Evolutionary conservation across 2,888 invertebrate genomes (phyloP), one percentile per base, ranked within the genome.

Genomic region (Spodoptera picta): DNA sequence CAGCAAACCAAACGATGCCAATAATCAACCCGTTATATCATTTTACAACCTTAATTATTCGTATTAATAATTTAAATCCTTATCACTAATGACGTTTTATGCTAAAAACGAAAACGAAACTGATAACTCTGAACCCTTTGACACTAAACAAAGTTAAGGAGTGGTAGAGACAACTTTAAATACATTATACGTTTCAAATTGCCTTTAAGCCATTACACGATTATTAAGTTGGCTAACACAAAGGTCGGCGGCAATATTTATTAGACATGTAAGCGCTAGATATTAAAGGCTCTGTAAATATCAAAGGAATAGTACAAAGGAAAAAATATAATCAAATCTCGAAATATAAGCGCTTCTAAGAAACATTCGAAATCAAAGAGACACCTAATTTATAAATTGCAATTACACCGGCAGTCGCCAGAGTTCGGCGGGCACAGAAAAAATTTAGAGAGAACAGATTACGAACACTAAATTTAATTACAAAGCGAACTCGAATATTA

Each of bases 381-480:
- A 85, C 88, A 87, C 88, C 91, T 92, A 92, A 92, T 92, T 92
- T 90, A 85, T 90, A 92, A 93, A 93, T 92, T 91, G 92, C 92
- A 93, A 93, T 94, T 92, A 92, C 88, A 89, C 85, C 88, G 89
- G 86, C 85, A 90, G 91, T 84, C 87, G 79, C 79, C 48, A 62
- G 80, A 82, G 77, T 83, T 82, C 83, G 80, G 86, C 80, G 84
- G 80, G 83, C 81, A 84, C 82, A 87, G 89, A 88, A 79, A 77
- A 88, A 90, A 90, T 84, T 85, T 84, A 89, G 84, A 90, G 85
- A 85, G 86, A 87, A 89, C 90, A 92, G 93, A 93, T 94, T 94
- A 93, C 89, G 90, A 92, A 92, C 92, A 93, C 93, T 93, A 93
- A 94, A 94, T 93, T 92, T 93, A 93, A 94, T 93, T 93, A 94